Conservation (phyloP, 2,113 vertebrate genomes). For the Channa argus region DNA sequence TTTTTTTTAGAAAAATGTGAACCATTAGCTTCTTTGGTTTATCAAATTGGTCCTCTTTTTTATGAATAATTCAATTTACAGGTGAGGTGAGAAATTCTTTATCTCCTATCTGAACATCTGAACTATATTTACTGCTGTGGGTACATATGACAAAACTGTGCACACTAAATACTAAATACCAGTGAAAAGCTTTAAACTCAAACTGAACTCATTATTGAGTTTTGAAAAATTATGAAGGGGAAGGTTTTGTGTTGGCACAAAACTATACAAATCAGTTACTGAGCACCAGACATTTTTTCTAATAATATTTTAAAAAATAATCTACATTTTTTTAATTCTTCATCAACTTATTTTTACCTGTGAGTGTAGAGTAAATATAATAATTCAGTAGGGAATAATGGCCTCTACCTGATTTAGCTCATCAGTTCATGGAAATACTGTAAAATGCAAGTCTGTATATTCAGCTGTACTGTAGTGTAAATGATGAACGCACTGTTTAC, state of each 20-base stretch:
- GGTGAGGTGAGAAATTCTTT: too few species aligned
- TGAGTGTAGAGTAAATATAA: conserved; percentile 16
- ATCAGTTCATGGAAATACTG: conserved; percentile 12
- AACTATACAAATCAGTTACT: too few species aligned
- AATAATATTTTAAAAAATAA: not conserved
- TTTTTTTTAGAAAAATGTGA: too few species aligned
- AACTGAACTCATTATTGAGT: not conserved
- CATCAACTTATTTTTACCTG: conserved; percentile 28
- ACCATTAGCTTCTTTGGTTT: too few species aligned
- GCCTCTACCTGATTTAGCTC: conserved; percentile 48
- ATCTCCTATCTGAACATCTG: too few species aligned
- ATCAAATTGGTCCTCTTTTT: too few species aligned
- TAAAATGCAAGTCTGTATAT: conserved; percentile 20
- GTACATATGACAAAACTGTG: too few species aligned
- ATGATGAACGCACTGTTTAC: conserved; percentile 37
- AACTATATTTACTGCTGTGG: too few species aligned
- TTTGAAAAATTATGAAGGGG: not conserved
- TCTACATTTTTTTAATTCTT: conserved; percentile 36
- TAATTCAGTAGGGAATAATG: conserved; percentile 21
- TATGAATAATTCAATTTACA: too few species aligned
- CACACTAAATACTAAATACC: too few species aligned
- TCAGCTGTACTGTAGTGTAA: conserved; percentile 45
- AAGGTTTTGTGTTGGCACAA: too few species aligned
- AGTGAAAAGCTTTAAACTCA: not conserved
- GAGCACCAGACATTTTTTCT: not conserved